A percentile compares a stretch with the other conserved stretches of the same genome.
phyloP scores from a whole-genome alignment of 2,797 vertebrate genomes.

The Schizopygopsis malacanthus region DNA sequence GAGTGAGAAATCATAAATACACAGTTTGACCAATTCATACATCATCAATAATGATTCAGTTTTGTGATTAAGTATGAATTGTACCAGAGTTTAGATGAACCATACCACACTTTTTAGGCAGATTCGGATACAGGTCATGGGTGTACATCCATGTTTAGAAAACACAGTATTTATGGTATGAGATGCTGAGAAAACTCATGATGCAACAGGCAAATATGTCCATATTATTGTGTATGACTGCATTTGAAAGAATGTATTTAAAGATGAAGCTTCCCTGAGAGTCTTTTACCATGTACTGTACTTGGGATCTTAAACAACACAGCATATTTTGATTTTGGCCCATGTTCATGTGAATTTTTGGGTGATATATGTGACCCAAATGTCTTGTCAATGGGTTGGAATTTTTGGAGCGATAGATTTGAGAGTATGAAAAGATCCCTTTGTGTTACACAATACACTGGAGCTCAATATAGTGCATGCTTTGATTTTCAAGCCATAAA shows the following conservation, averaged over 20 bases:
- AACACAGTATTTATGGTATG: background rate
- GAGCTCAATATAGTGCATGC: background rate
- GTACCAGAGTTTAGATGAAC: too few species aligned
- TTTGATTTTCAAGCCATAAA: conserved; percentile 36
- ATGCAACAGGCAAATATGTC: background rate
- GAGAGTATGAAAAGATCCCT: conserved; percentile 1
- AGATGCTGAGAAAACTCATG: background rate
- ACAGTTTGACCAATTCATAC: background rate
- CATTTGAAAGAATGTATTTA: background rate
- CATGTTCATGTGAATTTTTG: conserved; percentile 47
- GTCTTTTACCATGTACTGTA: background rate
- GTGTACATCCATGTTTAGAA: too few species aligned
- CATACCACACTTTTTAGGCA: too few species aligned
- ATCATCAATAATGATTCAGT: background rate
- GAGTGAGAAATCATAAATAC: background rate
- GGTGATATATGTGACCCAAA: conserved; percentile 36
- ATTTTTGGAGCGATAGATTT: background rate
- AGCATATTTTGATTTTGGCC: conserved; percentile 2
- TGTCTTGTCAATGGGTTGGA: conserved; percentile 21
- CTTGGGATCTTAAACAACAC: background rate
- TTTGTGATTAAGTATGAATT: background rate
- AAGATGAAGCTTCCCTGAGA: background rate
- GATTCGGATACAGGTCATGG: too few species aligned
- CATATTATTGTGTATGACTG: background rate
- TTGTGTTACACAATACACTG: conserved; percentile 4